Evolutionary conservation across 2,888 invertebrate species (phyloP).

Genomic region (Brassicogethes aeneus): DNA sequence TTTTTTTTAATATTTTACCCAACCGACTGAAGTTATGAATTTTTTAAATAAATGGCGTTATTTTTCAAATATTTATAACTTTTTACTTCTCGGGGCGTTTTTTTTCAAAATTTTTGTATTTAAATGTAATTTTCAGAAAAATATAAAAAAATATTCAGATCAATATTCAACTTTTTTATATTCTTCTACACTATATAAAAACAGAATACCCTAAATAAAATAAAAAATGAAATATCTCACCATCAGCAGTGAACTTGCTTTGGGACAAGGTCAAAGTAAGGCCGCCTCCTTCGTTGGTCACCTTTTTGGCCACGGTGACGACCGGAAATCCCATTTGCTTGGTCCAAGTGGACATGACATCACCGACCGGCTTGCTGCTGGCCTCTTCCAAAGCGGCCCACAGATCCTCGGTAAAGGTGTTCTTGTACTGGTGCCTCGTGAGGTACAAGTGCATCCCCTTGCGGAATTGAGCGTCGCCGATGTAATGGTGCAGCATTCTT

Average conservation of each 20-base stretch:
- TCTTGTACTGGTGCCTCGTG: conserved; percentile 77
- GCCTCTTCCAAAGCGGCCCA: conserved; percentile 86
- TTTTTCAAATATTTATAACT: no score
- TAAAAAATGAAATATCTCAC: no score
- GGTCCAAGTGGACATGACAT: conserved; percentile 96
- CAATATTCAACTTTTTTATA: no score
- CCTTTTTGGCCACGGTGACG: conserved; percentile 48
- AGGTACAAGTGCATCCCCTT: conserved; percentile 89
- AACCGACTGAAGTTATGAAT: no score
- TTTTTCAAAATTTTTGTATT: no score
- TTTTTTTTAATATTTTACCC: no score
- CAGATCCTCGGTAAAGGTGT: conserved; percentile 88
- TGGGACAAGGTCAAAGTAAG: conserved; percentile 68
- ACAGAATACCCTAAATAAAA: no score
- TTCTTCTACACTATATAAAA: no score
- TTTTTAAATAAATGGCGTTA: no score
- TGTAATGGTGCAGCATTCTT: conserved; percentile 87
- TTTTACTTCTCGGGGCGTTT: no score
- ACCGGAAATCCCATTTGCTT: conserved; percentile 96
- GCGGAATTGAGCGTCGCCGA: conserved; percentile 86
- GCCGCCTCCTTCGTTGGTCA: conserved; percentile 50
- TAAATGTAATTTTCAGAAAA: no score
- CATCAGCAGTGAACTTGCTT: conserved; percentile 83
- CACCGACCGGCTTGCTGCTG: conserved; percentile 80
- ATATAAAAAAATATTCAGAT: no score